Base-by-base conservation (phyloP, 2,888 invertebrate genomes). In the Eupithecia insigniata region DNA sequence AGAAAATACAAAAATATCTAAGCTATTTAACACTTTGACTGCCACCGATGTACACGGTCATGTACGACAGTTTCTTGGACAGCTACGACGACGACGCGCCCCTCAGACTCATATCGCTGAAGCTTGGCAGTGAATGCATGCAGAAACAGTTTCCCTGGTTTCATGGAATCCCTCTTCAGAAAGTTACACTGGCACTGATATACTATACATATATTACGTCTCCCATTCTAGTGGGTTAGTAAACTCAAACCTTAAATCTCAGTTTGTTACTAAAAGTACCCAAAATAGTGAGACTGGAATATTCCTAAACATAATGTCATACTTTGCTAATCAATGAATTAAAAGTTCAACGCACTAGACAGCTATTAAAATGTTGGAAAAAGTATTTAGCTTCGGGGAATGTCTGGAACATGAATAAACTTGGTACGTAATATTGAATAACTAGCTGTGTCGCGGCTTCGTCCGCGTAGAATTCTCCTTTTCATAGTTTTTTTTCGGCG, bases 261-360 rank as follows among this genome's bases (percentile, higher is more conserved):
- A 60, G 28, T 16, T 51, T 51, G 51, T 26, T 26, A 51, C 22
- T 51, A 51, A 26, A 51, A 22, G 22, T 12, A 4, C 22, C 12
- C 4, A 10, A 51, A 60, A 30, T 5, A 28, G 16, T 28, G 8
- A 28, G 30, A 30, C 28, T 60, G 16, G 8, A 1, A 60, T 7
- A 28, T 60, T 30, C 30, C 30, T 12, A 8, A 62, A 12, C 30
- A 7, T 34, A 62, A 60, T 30, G 18, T 30, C 36, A 62, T 16
- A 10, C 34, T 66, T 10, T n/a, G 18, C 12, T 22, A 43, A 69
- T 62, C 62, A 60, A 62, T 69, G 46, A 34, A 34, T 61, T 39
- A 26, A 0, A 68, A 61, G 69, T 69, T 69, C 69, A 69, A 69
- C 26, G 69, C 22, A 43, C 68, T 67, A 69, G 46, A 62, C 67